Conservation (phyloP, 2,888 invertebrate species). For the Brenthis ino region DNA sequence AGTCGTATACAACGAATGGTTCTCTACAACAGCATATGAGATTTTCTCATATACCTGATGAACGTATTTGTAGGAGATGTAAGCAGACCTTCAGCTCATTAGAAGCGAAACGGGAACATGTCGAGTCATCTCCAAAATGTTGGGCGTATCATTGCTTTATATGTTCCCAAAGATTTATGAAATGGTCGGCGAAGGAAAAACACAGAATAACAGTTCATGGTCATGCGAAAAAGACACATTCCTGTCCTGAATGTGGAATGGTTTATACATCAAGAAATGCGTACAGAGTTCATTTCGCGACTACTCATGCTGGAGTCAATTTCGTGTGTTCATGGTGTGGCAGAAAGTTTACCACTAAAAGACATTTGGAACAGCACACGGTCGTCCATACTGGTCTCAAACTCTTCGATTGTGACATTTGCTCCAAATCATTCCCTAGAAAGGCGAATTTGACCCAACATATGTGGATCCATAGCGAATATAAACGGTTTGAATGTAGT, state of each 20-base stretch:
- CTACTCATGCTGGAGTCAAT: slow-evolving; percentile 47
- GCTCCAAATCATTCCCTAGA: slow-evolving; percentile 61
- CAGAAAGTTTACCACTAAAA: slow-evolving; percentile 45
- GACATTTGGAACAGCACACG: slow-evolving; percentile 45
- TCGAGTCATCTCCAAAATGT: slow-evolving; percentile 46
- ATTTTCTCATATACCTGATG: slow-evolving; percentile 44
- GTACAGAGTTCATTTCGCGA: slow-evolving; percentile 50
- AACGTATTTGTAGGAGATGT: slow-evolving; percentile 50
- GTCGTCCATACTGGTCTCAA: slow-evolving; percentile 49
- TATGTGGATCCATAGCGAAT: slow-evolving; percentile 69
- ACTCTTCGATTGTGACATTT: slow-evolving; percentile 45
- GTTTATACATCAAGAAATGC: slow-evolving; percentile 44
- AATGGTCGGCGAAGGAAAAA: slow-evolving; percentile 46
- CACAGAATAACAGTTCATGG: slow-evolving; percentile 51
- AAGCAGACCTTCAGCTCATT: slow-evolving; percentile 47
- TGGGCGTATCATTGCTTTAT: slow-evolving; percentile 50
- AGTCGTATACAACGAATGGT: slow-evolving; percentile 47
- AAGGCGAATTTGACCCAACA: slow-evolving; percentile 66
- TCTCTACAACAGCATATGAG: slow-evolving; percentile 48
- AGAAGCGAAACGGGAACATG: slow-evolving; percentile 48
- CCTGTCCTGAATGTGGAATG: slow-evolving; percentile 53
- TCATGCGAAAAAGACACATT: slow-evolving; percentile 42
- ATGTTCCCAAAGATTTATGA: slow-evolving; percentile 51
- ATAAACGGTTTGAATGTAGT: slow-evolving; percentile 60
- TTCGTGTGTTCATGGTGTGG: slow-evolving; percentile 46